Percentiles rank a stretch among this genome's conserved stretches.
phyloP scores from a whole-genome alignment of 92 coral and sea anemone genomes.

The Diadumene lineata region DNA sequence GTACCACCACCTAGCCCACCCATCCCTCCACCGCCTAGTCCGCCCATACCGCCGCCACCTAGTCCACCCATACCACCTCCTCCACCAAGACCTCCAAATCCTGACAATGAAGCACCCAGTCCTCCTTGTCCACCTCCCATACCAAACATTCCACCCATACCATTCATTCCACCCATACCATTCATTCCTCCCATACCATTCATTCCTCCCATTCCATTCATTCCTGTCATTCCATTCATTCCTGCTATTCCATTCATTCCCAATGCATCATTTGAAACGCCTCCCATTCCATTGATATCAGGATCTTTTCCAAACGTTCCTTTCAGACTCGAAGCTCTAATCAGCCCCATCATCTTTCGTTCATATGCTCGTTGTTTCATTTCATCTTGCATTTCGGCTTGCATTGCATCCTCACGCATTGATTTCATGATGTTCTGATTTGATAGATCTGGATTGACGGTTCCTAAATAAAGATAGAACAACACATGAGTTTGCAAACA shows the following conservation, averaged over 20 bases:
- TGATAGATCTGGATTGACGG: conserved; percentile 63
- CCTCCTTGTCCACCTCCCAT: conserved; percentile 4
- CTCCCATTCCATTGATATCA: conserved; percentile 27
- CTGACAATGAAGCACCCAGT: conserved; percentile 33
- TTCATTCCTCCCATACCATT: conserved; percentile 21
- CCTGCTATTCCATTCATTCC: too few relatives aligned
- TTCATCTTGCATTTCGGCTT: conserved; percentile 56
- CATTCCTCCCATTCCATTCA: conserved; percentile 29
- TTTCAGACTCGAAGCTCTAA: conserved; percentile 41
- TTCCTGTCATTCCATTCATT: too few relatives aligned
- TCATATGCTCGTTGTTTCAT: conserved; percentile 26
- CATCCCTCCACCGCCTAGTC: conserved; percentile 17
- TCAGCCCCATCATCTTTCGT: conserved; percentile 32
- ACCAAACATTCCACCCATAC: conserved; percentile 10
- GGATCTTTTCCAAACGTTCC: background rate
- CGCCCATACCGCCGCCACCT: conserved; percentile 14
- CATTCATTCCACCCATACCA: background rate
- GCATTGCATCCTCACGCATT: conserved; percentile 76
- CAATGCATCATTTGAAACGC: background rate
- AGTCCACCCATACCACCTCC: conserved; percentile 27
- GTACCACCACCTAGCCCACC: conserved; percentile 10
- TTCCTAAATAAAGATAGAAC: conserved; percentile 22
- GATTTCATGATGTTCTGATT: conserved; percentile 60
- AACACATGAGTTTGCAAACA: background rate
- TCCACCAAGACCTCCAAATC: conserved; percentile 28